phyloP scores from a whole-genome alignment of 1,140 invertebrate species.

The Oedothorax gibbosus region DNA sequence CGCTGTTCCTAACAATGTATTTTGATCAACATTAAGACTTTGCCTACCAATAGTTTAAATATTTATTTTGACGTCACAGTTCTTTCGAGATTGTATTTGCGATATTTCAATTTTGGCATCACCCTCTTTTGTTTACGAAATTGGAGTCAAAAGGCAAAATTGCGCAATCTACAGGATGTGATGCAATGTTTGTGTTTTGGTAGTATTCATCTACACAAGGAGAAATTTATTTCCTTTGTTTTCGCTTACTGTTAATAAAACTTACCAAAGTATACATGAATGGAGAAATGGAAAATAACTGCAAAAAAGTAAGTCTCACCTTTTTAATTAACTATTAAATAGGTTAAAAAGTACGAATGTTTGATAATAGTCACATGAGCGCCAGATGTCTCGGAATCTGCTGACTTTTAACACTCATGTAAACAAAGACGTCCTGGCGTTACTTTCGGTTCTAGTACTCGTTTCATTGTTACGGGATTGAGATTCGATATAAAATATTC shows the following conservation, averaged over 20 bases:
- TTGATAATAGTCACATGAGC: conserved; percentile 55
- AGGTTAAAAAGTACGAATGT: not conserved
- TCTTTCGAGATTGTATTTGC: not conserved
- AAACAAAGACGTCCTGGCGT: conserved; percentile 33
- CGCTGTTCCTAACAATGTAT: too few species aligned
- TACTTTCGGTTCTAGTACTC: conserved; percentile 9
- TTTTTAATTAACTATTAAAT: not conserved
- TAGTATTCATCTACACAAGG: conserved; percentile 24
- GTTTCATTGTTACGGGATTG: too few species aligned
- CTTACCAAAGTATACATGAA: conserved; percentile 4
- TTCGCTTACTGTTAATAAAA: conserved; percentile 49
- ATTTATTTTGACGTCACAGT: too few species aligned
- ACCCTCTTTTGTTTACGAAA: conserved; percentile 53
- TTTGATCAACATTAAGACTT: too few species aligned
- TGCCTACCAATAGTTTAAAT: too few species aligned
- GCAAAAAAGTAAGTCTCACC: conserved; percentile 36
- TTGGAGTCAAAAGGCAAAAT: conserved; percentile 32
- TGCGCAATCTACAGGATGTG: conserved; percentile 59
- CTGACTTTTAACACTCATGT: conserved; percentile 7
- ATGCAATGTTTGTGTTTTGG: conserved; percentile 59
- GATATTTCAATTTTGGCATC: conserved; percentile 23
- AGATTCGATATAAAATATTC: too few species aligned
- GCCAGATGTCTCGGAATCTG: conserved; percentile 48
- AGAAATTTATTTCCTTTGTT: conserved; percentile 43
- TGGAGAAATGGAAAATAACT: conserved; percentile 50